Evolutionary conservation across 1,140 invertebrate species (phyloP).

Genomic region (Marisa cornuarietis): DNA sequence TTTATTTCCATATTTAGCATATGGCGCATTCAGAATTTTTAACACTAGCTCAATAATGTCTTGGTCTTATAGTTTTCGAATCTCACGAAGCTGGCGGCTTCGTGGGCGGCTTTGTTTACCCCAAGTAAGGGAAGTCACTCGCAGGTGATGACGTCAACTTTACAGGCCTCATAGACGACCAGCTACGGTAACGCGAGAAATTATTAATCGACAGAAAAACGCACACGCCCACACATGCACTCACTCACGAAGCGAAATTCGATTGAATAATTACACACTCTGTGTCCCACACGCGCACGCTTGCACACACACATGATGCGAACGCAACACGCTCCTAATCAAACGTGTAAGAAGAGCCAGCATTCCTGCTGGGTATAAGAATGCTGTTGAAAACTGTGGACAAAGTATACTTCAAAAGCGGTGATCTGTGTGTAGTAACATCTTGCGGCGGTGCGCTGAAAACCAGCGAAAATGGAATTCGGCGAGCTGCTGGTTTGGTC

Average conservation of each 20-base stretch:
- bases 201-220: not conserved
- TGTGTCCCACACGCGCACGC: not conserved
- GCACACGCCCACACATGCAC: not conserved
- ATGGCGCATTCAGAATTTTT: no score
- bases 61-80: no score
- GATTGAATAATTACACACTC: conserved; percentile 4
- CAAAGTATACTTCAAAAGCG: not conserved
- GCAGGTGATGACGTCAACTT: no score
- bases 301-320: not conserved
- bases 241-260: not conserved
- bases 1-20: no score
- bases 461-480: not conserved
- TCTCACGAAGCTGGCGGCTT: no score
- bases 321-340: not conserved
- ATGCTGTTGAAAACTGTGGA: not conserved
- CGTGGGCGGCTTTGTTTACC: no score
- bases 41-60: no score
- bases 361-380: not conserved
- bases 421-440: not conserved
- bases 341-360: not conserved
- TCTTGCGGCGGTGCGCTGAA: not conserved
- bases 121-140: no score
- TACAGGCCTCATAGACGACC: not conserved
- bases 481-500: no score
- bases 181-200: not conserved